These are phyloP conservation scores for Neomorphus geoffroyi DNA, from an alignment of 2,797 vertebrate genomes.

Conservation along the genomic window DNA sequence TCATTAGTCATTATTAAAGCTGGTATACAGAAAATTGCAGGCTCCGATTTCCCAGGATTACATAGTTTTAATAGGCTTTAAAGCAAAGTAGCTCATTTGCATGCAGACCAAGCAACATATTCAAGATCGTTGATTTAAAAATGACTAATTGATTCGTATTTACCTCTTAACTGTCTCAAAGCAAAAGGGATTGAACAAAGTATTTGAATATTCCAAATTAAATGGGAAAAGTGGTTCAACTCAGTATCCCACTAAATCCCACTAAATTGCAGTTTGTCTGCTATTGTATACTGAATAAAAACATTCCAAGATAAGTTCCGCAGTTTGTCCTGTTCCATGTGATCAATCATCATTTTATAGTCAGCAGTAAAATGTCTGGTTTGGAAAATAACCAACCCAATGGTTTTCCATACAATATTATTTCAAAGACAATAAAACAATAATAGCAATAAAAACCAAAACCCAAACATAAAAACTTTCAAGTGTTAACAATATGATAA, in stretches of 20 bases:
- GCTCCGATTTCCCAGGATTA: not conserved
- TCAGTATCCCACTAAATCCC: not conserved
- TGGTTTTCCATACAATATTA: not conserved
- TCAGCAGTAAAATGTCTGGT: not conserved
- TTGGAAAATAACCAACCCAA: not conserved
- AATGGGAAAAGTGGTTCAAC: not conserved
- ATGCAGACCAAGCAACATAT: not conserved
- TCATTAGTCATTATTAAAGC: constrained; percentile 20
- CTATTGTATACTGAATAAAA: not conserved
- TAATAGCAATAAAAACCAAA: not conserved
- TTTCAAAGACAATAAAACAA: not conserved
- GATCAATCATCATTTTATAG: not conserved
- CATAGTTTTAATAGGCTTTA: not conserved
- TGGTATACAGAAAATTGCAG: not conserved
- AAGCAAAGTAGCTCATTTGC: not conserved
- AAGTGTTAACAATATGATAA: not conserved
- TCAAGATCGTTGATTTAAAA: not conserved
- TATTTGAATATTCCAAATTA: not conserved
- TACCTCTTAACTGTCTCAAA: not conserved
- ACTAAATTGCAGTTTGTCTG: not conserved
- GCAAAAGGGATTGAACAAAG: not conserved
- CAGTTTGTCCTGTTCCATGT: not conserved
- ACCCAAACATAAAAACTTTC: not conserved
- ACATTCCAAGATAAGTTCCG: not conserved
- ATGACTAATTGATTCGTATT: not conserved